Evolutionary conservation across 2,888 invertebrate genomes (phyloP).

Genomic region (Alloscopus bannaensis): DNA sequence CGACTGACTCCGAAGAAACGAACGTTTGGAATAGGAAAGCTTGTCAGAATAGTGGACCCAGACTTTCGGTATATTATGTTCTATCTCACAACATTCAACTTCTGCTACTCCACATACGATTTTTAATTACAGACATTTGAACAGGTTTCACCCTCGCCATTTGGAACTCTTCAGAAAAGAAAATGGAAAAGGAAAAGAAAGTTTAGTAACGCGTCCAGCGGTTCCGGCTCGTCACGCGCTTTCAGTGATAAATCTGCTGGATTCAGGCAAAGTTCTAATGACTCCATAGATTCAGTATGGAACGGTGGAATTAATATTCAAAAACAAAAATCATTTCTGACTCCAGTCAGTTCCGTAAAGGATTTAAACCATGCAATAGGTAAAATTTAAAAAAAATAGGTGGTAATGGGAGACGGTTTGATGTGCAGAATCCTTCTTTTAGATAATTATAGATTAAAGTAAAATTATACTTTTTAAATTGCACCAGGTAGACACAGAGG

Average conservation of each 20-base stretch:
- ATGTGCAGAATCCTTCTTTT: too few relatives aligned
- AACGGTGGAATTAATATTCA: background rate
- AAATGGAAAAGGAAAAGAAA: conserved; percentile 28
- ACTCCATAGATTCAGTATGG: background rate
- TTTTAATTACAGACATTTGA: conserved; percentile 39
- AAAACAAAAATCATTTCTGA: background rate
- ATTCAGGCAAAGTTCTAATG: background rate
- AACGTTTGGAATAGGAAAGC: too few relatives aligned
- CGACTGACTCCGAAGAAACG: conserved; percentile 28
- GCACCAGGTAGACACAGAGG: conserved; percentile 54
- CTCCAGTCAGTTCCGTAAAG: conserved; percentile 27
- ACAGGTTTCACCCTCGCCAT: conserved; percentile 12
- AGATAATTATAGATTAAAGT: too few relatives aligned
- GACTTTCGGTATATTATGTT: conserved; percentile 51
- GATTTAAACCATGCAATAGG: conserved; percentile 62
- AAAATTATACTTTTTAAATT: background rate
- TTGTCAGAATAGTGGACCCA: conserved; percentile 11
- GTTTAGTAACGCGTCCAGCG: background rate
- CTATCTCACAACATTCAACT: background rate
- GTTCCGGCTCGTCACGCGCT: conserved; percentile 1
- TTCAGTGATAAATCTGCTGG: background rate
- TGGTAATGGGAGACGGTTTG: too few relatives aligned
- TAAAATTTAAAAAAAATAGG: too few relatives aligned
- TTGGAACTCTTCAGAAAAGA: conserved; percentile 10
- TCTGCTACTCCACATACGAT: background rate